Percentiles rank a stretch among this genome's conserved stretches.
phyloP scores from a whole-genome alignment of 2,113 vertebrate genomes.

The Anoura caudifer region DNA sequence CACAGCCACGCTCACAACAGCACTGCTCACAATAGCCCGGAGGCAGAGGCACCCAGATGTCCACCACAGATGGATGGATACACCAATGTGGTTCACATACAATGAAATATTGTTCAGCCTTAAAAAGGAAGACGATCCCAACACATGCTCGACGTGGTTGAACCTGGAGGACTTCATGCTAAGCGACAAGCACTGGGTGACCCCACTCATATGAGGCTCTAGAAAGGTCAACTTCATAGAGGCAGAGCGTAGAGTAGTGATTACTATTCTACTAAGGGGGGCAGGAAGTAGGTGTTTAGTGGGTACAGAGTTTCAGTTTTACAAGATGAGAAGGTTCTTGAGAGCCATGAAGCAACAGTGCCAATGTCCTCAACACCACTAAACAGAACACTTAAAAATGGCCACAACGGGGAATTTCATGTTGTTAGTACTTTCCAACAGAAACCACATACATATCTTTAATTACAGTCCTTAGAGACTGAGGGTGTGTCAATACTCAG shows the following conservation, averaged over 20 bases:
- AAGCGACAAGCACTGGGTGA: background rate
- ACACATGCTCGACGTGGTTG: fast-evolving
- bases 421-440: background rate
- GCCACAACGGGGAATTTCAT: background rate
- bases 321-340: background rate
- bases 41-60: background rate
- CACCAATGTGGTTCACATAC: too few species aligned
- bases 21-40: background rate
- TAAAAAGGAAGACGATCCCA: background rate
- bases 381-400: background rate
- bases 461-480: background rate
- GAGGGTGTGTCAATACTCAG: background rate
- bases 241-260: background rate
- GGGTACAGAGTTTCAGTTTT: background rate
- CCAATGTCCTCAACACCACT: too few species aligned
- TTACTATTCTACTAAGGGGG: too few species aligned
- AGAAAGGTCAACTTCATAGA: background rate
- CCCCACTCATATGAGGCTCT: fast-evolving
- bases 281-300: background rate
- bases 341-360: too few species aligned
- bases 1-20: background rate
- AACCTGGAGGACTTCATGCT: background rate
- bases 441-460: background rate
- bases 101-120: background rate
- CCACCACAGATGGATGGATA: too few species aligned